Conservation (phyloP, 2,888 invertebrate species). For the Drosophila anceps region DNA sequence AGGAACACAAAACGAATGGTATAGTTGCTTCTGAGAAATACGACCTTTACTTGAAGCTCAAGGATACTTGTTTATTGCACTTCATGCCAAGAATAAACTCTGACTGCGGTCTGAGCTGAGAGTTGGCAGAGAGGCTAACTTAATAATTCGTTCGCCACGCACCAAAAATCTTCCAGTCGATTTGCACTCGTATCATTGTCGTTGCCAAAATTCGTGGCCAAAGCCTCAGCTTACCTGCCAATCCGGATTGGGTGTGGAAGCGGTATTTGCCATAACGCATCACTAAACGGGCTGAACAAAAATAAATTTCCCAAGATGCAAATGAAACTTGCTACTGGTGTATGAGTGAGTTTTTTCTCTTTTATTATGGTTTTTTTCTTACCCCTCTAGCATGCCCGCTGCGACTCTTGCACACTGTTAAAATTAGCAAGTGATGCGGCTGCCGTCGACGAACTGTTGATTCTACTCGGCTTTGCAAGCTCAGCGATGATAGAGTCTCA, state of each 20-base stretch:
- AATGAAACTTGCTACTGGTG: conserved; percentile 55
- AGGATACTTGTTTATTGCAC: conserved; percentile 62
- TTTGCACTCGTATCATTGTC: conserved; percentile 57
- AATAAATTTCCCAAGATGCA: conserved; percentile 72
- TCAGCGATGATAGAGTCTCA: conserved; percentile 42
- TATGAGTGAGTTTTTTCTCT: conserved; percentile 17
- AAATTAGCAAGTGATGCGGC: conserved; percentile 70
- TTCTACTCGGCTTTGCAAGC: conserved; percentile 59
- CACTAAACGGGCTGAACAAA: conserved; percentile 70
- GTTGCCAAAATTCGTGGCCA: conserved; percentile 53
- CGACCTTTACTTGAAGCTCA: conserved; percentile 71
- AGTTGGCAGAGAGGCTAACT: conserved; percentile 34
- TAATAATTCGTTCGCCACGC: conserved; percentile 63
- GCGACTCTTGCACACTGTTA: conserved; percentile 37
- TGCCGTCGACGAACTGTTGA: conserved; percentile 73
- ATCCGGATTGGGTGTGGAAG: conserved; percentile 9
- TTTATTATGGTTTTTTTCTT: conserved; percentile 5
- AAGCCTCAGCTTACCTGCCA: conserved; percentile 40
- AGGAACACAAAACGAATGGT: conserved; percentile 29
- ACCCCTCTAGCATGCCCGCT: conserved; percentile 3
- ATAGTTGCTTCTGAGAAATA: conserved; percentile 32
- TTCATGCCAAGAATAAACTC: conserved; percentile 61
- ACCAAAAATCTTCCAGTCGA: conserved; percentile 75
- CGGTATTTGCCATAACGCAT: conserved; percentile 68
- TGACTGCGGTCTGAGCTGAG: conserved; percentile 20